phyloP scores from a whole-genome alignment of 2,888 invertebrate species.

The Thera obeliscata region DNA sequence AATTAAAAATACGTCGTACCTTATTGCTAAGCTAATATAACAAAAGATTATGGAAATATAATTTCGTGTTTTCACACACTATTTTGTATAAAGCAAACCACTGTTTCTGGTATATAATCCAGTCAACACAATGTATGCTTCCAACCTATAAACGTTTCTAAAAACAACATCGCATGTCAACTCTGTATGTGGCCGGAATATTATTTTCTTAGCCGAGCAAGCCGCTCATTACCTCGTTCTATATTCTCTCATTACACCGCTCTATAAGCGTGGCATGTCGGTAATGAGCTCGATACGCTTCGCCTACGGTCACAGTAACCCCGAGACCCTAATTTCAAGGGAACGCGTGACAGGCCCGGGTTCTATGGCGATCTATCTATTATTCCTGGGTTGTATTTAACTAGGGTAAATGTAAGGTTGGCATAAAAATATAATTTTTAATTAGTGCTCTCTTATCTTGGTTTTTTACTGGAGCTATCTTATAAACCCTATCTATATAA shows the following conservation, averaged over 20 bases:
- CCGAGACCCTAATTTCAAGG: constrained; percentile 32
- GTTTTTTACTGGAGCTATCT: neutral
- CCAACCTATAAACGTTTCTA: neutral
- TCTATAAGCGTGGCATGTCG: constrained; percentile 37
- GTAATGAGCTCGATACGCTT: constrained; percentile 36
- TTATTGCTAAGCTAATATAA: too few relatives aligned
- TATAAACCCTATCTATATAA: neutral
- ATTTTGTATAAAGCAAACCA: too few relatives aligned
- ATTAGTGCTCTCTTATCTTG: constrained; percentile 2
- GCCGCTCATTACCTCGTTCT: constrained; percentile 21
- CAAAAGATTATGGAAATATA: too few relatives aligned
- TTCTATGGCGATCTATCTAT: constrained; percentile 34
- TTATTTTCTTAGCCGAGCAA: constrained; percentile 26
- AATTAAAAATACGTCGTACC: too few relatives aligned
- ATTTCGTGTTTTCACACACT: too few relatives aligned
- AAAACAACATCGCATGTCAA: constrained; percentile 17
- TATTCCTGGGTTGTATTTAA: constrained; percentile 31
- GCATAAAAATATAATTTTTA: constrained; percentile 26
- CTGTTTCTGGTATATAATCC: too few relatives aligned
- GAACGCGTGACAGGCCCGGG: constrained; percentile 27
- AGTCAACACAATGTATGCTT: neutral
- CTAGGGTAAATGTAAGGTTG: constrained; percentile 24
- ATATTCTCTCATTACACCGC: constrained; percentile 33
- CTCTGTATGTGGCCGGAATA: constrained; percentile 19
- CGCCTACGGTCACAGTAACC: constrained; percentile 36